phyloP scores from a whole-genome alignment of 2,888 invertebrate species.

The Drosophila nigritarsus region DNA sequence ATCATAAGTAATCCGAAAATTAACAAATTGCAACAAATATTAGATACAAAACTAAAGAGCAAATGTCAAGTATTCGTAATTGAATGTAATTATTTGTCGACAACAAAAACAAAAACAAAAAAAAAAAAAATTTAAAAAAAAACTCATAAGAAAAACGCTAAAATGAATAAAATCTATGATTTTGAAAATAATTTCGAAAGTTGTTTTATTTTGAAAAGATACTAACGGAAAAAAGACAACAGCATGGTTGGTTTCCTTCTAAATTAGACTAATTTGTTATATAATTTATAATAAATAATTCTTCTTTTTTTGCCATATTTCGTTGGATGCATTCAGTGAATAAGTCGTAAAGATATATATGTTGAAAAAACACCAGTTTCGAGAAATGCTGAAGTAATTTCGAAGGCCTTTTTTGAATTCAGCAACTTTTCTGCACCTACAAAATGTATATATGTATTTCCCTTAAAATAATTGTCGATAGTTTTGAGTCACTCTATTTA shows the following conservation, averaged over 20 bases:
- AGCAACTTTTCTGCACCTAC: not conserved
- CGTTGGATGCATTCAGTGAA: not conserved
- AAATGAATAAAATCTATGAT: constrained; percentile 68
- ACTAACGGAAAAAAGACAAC: not conserved
- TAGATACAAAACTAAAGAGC: constrained; percentile 46
- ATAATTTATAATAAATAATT: not conserved
- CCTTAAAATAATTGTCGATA: not conserved
- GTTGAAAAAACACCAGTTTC: too few species aligned
- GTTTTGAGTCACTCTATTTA: not conserved
- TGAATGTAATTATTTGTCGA: constrained; percentile 61
- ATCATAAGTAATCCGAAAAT: constrained; percentile 45
- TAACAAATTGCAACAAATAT: constrained; percentile 49
- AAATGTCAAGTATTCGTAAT: constrained; percentile 53
- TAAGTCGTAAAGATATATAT: not conserved
- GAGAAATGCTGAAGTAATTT: too few species aligned
- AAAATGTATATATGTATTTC: not conserved
- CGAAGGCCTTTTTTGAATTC: not conserved
- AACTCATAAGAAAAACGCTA: constrained; percentile 31
- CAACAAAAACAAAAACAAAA: constrained; percentile 14
- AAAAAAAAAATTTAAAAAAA: not conserved
- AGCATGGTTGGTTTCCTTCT: not conserved
- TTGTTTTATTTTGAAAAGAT: not conserved
- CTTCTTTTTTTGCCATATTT: rapidly evolving
- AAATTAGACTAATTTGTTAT: not conserved
- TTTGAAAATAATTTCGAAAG: constrained; percentile 51